These are phyloP conservation scores for Homarus americanus DNA, from an alignment of 1,140 invertebrate species.

Conservation along the genomic window DNA sequence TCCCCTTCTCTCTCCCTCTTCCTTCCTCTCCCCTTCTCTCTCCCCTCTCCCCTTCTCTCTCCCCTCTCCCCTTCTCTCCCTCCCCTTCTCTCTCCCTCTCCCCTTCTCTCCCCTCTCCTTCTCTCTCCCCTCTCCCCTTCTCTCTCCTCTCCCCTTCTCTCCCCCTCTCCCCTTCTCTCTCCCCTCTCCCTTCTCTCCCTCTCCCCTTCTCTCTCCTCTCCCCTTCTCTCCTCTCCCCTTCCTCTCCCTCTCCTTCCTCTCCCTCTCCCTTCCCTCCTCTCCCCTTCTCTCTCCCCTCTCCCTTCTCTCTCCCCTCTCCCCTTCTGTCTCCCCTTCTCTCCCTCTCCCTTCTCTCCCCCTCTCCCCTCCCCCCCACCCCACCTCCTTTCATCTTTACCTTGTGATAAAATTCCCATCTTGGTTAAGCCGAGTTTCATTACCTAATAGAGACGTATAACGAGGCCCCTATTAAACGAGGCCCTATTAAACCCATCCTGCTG, in stretches of 20 bases:
- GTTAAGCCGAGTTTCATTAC: no score
- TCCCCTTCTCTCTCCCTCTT: not conserved
- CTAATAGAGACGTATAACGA: no score
- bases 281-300: not conserved
- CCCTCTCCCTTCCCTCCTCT: not conserved
- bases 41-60: not conserved
- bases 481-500: no score
- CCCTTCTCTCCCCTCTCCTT: no score
- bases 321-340: not conserved
- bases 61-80: not conserved
- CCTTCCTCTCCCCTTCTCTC: not conserved
- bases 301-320: not conserved
- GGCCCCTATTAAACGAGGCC: no score
- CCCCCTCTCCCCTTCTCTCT: not conserved
- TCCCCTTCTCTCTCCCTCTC: not conserved
- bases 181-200: not conserved
- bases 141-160: no score
- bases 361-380: no score
- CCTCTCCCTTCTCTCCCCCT: no score
- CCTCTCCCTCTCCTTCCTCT: not conserved
- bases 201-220: not conserved
- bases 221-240: constrained; percentile 1
- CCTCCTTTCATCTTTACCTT: no score
- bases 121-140: no score
- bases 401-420: no score